Base-by-base conservation (phyloP, 2,797 vertebrate species). In the Trematomus bernacchii region DNA sequence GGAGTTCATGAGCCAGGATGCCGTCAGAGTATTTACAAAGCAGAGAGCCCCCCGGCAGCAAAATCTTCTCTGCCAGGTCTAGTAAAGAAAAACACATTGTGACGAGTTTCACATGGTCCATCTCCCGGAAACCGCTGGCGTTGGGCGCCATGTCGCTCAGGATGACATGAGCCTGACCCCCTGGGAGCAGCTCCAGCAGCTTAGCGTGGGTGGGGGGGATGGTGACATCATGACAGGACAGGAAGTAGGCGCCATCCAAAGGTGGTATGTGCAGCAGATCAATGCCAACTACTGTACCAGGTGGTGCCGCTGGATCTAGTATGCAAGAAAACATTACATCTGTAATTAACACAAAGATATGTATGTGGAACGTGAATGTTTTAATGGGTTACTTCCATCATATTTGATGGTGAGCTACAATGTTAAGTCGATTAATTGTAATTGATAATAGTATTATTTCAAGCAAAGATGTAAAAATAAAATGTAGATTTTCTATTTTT, bases 61-160 rank as follows among this genome's bases (percentile, higher is more conserved):
- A 85, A 71, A 97, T 62, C 66, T 65, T 92, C 44, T 77, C 89
- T 10, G 96, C 94, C 58, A 97, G 46, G 74, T 95, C 95, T 73
- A 96, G 68, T 64, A 98, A 85, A 21, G 94, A 89, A 27, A 96
- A 79, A 79, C 97, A 99, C 82, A 97, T 90, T 2, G 1, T 61
- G 66, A 97, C 83, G 59, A 98, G 91, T 61, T 87, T 96, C 82
- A 97, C 96, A 0, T 99, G 97, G 91, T 99, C 98, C 71, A 99
- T 94, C 6, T 95, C 96, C 43, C 85, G 94, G 72, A 98, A 93
- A 16, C 98, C 98, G 0, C 96, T 96, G 2, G 98, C 97, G 0
- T 98, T 99, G 52, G 98, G 98, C 0, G 97, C 97, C 97, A 99
- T 96, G 89, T 99, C 97, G 0, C 97, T 99, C 79, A 99, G 89